phyloP scores from a whole-genome alignment of 2,888 invertebrate species.

The Acleris cristana region DNA sequence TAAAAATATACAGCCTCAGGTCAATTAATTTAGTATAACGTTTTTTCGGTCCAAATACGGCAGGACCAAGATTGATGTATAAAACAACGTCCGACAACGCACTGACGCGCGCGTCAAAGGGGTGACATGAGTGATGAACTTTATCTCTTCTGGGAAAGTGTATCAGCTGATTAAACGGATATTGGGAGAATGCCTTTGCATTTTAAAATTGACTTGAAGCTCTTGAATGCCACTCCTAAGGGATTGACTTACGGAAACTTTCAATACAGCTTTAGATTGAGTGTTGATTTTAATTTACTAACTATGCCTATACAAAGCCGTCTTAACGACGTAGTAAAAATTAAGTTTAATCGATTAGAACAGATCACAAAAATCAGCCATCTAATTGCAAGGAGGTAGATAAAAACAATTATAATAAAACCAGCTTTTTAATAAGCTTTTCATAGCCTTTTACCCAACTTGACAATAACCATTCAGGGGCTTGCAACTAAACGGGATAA shows the following conservation, averaged over 20 bases:
- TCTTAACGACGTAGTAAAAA: no score
- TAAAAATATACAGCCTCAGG: background rate
- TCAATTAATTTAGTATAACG: slow-evolving; percentile 31
- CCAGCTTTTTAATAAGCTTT: background rate
- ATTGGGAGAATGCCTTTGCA: background rate
- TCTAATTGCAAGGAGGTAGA: background rate
- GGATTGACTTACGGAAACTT: no score
- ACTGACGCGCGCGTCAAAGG: slow-evolving; percentile 31
- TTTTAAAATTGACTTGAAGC: slow-evolving; percentile 2
- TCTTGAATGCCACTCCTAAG: no score
- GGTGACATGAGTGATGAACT: slow-evolving; percentile 33
- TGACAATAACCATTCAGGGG: background rate
- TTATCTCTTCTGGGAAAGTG: slow-evolving; percentile 28
- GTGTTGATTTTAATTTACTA: no score
- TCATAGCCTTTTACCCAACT: background rate
- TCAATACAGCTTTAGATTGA: no score
- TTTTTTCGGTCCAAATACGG: slow-evolving; percentile 32
- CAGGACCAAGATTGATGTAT: slow-evolving; percentile 33
- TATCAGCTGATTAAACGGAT: slow-evolving; percentile 22
- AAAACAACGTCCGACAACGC: slow-evolving; percentile 32
- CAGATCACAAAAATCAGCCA: no score
- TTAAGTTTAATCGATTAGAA: no score
- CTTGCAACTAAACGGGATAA: background rate
- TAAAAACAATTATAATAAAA: background rate
- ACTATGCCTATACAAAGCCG: no score